Percentiles rank a stretch among this genome's conserved stretches.
Conservation (phyloP, 2,888 invertebrate species). For the Bibio marci region DNA sequence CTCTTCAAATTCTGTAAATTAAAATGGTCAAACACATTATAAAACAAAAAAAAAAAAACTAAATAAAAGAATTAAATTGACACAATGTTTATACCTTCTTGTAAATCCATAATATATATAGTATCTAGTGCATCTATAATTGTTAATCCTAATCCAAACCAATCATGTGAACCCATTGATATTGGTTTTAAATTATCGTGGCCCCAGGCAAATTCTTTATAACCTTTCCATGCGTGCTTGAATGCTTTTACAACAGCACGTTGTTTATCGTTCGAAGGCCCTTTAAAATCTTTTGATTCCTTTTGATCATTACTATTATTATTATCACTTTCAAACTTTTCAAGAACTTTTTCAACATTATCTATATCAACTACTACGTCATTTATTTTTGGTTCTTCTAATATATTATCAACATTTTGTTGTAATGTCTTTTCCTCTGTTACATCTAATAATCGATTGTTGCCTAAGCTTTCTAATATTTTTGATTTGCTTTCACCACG, state of each 20-base stretch:
- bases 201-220: constrained; percentile 91
- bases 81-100: constrained; percentile 43
- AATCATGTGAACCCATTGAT: constrained; percentile 66
- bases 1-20: constrained; percentile 61
- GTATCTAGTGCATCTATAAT: constrained; percentile 93
- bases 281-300: constrained; percentile 30
- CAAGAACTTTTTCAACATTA: constrained; percentile 19
- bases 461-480: too few species aligned
- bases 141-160: constrained; percentile 94
- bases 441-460: neutral
- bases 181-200: constrained; percentile 91
- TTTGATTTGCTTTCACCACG: too few species aligned
- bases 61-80: too few species aligned
- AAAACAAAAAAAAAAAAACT: too few species aligned
- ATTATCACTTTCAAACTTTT: constrained; percentile 20
- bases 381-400: constrained; percentile 2
- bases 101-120: constrained; percentile 87
- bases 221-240: constrained; percentile 86
- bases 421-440: neutral
- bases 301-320: constrained; percentile 16
- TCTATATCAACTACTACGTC: constrained; percentile 1
- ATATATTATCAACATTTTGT: neutral
- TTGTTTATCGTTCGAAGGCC: constrained; percentile 67
- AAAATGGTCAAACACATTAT: too few species aligned
- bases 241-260: constrained; percentile 76